Percentiles rank a stretch among this genome's conserved stretches.
Conservation (phyloP, 2,888 invertebrate species). For the Pollenia angustigena region DNA sequence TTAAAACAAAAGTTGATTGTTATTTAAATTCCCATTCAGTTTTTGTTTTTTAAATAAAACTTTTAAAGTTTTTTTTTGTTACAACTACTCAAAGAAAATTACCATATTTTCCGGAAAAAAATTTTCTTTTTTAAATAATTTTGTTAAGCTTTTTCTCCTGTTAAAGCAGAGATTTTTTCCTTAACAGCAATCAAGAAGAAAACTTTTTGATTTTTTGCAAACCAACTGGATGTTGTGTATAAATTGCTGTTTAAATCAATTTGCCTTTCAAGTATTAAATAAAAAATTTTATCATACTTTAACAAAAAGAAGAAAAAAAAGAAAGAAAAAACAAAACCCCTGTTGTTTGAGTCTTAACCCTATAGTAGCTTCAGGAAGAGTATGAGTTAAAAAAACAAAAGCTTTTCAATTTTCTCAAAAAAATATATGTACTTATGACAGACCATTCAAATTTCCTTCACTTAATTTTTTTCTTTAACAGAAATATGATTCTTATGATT, state of each 20-base stretch:
- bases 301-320: no score
- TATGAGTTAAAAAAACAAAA: constrained; percentile 40
- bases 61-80: constrained; percentile 29
- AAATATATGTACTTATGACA: constrained; percentile 70
- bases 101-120: constrained; percentile 56
- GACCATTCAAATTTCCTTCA: constrained; percentile 75
- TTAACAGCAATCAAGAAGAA: constrained; percentile 49
- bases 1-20: no score
- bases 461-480: constrained; percentile 37
- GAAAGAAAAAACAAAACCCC: not conserved
- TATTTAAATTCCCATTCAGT: no score
- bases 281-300: constrained; percentile 1
- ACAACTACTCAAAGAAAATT: constrained; percentile 35
- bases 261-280: constrained; percentile 59
- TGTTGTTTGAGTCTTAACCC: constrained; percentile 60
- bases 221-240: constrained; percentile 49
- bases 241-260: constrained; percentile 63
- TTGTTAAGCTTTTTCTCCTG: constrained; percentile 44
- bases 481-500: constrained; percentile 71
- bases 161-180: constrained; percentile 63
- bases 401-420: constrained; percentile 71
- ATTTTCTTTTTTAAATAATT: constrained; percentile 13
- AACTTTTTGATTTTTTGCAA: constrained; percentile 37
- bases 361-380: constrained; percentile 30
- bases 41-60: not conserved